Percentiles rank a stretch among this genome's conserved stretches.
These are phyloP conservation scores for Nineta flava DNA, from an alignment of 2,888 invertebrate genomes.

Conservation along the genomic window DNA sequence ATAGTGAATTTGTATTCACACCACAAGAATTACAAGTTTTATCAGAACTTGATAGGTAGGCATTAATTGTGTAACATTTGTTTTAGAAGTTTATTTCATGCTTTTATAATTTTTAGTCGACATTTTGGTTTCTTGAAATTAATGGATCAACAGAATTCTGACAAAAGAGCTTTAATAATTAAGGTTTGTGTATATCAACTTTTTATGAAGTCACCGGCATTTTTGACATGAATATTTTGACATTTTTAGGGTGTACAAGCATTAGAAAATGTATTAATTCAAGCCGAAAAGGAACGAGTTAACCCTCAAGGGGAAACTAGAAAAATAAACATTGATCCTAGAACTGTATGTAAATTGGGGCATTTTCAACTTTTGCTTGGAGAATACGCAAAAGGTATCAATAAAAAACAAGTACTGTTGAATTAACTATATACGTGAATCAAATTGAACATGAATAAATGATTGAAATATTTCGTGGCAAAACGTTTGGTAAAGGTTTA, in stretches of 20 bases:
- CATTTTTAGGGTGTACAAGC: slow-evolving; percentile 56
- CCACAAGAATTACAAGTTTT: slow-evolving; percentile 72
- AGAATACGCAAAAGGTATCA: slow-evolving; percentile 83
- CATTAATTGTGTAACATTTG: not conserved
- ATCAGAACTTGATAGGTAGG: slow-evolving; percentile 73
- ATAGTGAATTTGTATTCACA: slow-evolving; percentile 53
- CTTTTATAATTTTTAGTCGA: slow-evolving; percentile 45
- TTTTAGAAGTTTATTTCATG: not conserved
- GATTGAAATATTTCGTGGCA: no score
- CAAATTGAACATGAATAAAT: no score
- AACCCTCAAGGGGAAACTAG: slow-evolving; percentile 10
- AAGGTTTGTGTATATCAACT: slow-evolving; percentile 33
- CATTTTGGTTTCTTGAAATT: slow-evolving; percentile 82
- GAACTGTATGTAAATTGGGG: slow-evolving; percentile 87
- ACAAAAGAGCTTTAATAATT: slow-evolving; percentile 64
- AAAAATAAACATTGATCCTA: slow-evolving; percentile 67
- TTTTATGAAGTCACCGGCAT: slow-evolving; percentile 1
- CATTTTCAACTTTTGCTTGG: slow-evolving; percentile 87
- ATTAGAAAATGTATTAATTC: slow-evolving; percentile 69
- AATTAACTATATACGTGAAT: no score
- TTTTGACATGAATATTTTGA: slow-evolving; percentile 1
- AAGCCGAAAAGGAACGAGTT: slow-evolving; percentile 49
- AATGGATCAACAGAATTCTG: slow-evolving; percentile 61
- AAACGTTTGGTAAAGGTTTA: no score
- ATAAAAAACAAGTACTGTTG: no score